Evolutionary conservation across 2,797 vertebrate genomes (phyloP), one percentile per base, ranked within the genome.

Genomic region (Podarcis lilfordi): DNA sequence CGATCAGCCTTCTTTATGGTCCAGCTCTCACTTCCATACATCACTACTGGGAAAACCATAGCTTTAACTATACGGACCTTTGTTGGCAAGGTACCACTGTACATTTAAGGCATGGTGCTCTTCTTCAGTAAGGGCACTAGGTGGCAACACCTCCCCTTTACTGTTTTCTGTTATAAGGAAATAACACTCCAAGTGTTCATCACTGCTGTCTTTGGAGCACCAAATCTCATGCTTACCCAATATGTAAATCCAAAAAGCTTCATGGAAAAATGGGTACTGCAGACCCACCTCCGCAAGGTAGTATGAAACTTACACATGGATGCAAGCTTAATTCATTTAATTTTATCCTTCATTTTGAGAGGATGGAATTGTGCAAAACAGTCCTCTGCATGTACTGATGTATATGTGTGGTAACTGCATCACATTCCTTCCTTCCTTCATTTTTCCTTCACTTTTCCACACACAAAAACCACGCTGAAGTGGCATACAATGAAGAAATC

Each of bases 111-210:
- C 75, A 61, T n/a, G 25, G 15, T 37, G 59, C 17, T 25, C 6
- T 68, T 80, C 29, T 79, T 68, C 23, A n/a, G n/a, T 23, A 45
- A 66, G 45, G 61, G 5, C 88, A 75, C 77, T 68, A 89, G 88
- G 37, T 80, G 88, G 88, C 88, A 68, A 25, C 61, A 75, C 75
- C 25, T 75, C 11, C 50, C 40, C 13, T 64, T 64, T 64, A 21
- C 6, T 21, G 21, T 64, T 64, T 64, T 21, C 21, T n/a, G 13
- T 10, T 40, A 79, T 17, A 68, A 27, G n/a, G 43, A 83, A 82
- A 81, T 66, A 82, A 8, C 7, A 55, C 50, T 50, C 37, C 45
- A 4, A 55, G 15, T 69, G 37, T 5, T 27, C 35, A 37, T 84
- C 32, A 74, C 25, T 59, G 43, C 25, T 72, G 23, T 23, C 7